Conservation (phyloP, 2,113 vertebrate genomes). For the Regulus satrapa region DNA sequence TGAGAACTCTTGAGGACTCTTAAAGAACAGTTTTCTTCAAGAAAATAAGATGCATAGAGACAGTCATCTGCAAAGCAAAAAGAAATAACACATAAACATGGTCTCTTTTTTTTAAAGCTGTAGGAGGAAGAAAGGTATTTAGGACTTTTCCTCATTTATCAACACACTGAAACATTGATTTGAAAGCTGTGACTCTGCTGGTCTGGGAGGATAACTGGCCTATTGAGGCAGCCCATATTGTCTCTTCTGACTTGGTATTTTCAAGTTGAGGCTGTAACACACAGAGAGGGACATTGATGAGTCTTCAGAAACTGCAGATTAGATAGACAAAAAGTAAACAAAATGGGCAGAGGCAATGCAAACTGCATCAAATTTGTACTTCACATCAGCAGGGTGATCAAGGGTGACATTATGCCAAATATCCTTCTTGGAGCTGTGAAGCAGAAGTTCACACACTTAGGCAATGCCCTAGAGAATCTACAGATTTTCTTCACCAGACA, state of each 20-base stretch:
- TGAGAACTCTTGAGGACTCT: neutral
- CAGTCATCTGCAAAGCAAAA: neutral
- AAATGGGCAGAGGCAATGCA: neutral
- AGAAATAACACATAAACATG: neutral
- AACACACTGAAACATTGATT: neutral
- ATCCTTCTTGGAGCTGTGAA: accelerated
- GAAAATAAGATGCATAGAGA: neutral
- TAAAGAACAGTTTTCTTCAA: neutral
- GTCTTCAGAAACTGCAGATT: neutral
- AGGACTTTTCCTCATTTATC: neutral
- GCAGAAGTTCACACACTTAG: neutral
- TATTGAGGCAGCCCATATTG: neutral
- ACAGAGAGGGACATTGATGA: neutral
- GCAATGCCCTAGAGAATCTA: neutral
- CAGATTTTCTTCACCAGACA: neutral
- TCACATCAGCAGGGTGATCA: neutral
- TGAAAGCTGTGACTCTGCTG: neutral
- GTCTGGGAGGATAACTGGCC: neutral
- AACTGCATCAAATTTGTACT: neutral
- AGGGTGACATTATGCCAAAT: neutral
- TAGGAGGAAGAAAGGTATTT: neutral
- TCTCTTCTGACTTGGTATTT: neutral
- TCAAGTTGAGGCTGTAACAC: neutral
- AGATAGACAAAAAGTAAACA: neutral
- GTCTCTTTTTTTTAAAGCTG: neutral